Percentiles rank a stretch among this genome's conserved stretches.
Conservation (phyloP, 2,888 invertebrate genomes). For the Calameuta filiformis region DNA sequence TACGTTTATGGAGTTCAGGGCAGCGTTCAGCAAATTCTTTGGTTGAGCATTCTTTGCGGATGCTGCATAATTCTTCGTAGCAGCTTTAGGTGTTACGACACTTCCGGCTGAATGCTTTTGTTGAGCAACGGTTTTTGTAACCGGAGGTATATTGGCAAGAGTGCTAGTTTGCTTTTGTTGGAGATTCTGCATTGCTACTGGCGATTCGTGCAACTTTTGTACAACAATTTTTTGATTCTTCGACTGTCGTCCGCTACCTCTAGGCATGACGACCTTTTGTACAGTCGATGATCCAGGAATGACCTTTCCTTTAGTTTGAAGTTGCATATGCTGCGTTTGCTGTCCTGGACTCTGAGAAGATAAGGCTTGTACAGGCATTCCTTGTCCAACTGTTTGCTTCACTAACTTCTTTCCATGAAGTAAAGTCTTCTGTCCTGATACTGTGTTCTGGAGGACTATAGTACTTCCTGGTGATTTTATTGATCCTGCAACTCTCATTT, state of each 20-base stretch:
- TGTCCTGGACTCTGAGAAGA: slow-evolving; percentile 33
- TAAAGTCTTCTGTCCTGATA: slow-evolving; percentile 31
- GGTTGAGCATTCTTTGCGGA: slow-evolving; percentile 20
- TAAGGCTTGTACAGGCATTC: slow-evolving; percentile 29
- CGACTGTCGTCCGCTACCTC: slow-evolving; percentile 35
- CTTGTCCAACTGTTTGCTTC: slow-evolving; percentile 37
- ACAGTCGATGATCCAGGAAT: slow-evolving; percentile 21
- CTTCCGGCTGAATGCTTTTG: slow-evolving; percentile 22
- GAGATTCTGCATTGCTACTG: slow-evolving; percentile 10
- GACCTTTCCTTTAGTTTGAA: slow-evolving; percentile 26
- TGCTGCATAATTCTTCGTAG: slow-evolving; percentile 19
- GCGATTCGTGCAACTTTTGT: slow-evolving; percentile 16
- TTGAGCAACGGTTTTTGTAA: slow-evolving; percentile 23
- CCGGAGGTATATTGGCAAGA: slow-evolving; percentile 10
- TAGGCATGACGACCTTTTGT: slow-evolving; percentile 44
- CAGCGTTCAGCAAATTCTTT: slow-evolving; percentile 44
- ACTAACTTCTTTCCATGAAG: slow-evolving; percentile 42
- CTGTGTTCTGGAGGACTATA: slow-evolving; percentile 44
- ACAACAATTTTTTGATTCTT: slow-evolving; percentile 48
- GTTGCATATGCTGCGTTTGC: slow-evolving; percentile 27
- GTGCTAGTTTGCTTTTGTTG: slow-evolving; percentile 18
- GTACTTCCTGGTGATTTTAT: slow-evolving; percentile 63
- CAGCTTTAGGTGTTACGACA: slow-evolving; percentile 17
- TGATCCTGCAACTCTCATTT: slow-evolving; percentile 52
- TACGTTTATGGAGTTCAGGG: slow-evolving; percentile 30